Evolutionary conservation across 2,113 vertebrate species (phyloP).

Genomic region (Mellivora capensis): DNA sequence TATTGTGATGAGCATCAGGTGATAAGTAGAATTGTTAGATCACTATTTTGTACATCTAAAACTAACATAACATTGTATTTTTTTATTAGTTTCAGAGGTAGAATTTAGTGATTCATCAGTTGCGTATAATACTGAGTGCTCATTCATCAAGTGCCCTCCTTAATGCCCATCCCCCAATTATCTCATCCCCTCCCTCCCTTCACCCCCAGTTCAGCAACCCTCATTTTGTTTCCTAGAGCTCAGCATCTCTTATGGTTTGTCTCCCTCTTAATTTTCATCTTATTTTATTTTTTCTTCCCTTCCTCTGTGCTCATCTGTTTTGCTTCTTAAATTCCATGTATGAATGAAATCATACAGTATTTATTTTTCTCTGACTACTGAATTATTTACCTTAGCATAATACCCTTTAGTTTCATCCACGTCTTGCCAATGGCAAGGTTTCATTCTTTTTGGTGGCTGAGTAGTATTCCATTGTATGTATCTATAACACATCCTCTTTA

Average conservation of each 20-base stretch:
- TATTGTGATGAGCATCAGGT: neutral
- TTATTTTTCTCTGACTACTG: neutral
- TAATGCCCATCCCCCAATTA: neutral
- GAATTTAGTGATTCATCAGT: neutral
- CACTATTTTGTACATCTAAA: neutral
- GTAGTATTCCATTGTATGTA: neutral
- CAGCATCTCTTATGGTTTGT: neutral
- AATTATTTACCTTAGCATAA: neutral
- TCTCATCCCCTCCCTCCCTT: neutral
- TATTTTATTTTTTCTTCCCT: neutral
- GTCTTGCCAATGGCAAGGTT: neutral
- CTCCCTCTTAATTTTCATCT: neutral
- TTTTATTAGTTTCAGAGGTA: neutral
- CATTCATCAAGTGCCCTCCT: neutral
- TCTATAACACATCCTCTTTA: neutral
- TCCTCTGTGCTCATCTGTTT: neutral
- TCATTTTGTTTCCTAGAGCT: neutral
- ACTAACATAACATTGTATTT: neutral
- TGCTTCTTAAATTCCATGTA: neutral
- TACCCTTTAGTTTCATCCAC: neutral
- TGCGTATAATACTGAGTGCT: neutral
- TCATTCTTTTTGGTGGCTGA: neutral
- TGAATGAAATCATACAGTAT: neutral
- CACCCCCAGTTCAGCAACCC: neutral
- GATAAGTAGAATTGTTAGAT: neutral